Evolutionary conservation across 1,140 invertebrate genomes (phyloP).

Genomic region (Heterodera schachtii): DNA sequence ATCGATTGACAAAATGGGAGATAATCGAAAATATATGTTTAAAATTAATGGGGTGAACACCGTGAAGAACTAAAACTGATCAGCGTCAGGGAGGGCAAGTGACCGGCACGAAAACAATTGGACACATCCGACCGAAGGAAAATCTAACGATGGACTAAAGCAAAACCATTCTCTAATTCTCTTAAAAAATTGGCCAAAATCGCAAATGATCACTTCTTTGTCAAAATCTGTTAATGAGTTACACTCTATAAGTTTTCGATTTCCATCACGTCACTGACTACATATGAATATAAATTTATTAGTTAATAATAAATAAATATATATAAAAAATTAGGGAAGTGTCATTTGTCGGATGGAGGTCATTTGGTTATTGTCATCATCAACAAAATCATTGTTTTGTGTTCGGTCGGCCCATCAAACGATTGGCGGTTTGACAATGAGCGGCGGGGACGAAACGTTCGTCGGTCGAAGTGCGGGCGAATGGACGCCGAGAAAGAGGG

Average conservation of each 20-base stretch:
- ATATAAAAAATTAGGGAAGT: too few relatives aligned
- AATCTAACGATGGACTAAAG: not conserved
- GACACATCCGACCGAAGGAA: not conserved
- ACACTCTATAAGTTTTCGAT: too few relatives aligned
- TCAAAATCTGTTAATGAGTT: too few relatives aligned
- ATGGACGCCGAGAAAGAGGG: not conserved
- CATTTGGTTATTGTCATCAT: too few relatives aligned
- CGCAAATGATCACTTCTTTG: too few relatives aligned
- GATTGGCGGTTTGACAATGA: not conserved
- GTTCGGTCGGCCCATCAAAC: not conserved
- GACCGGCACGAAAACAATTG: not conserved
- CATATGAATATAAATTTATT: too few relatives aligned
- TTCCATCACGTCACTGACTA: too few relatives aligned
- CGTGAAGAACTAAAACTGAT: not conserved
- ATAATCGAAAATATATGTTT: not conserved
- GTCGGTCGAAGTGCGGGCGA: not conserved
- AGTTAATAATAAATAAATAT: too few relatives aligned
- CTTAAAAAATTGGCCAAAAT: too few relatives aligned
- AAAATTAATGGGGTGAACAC: not conserved
- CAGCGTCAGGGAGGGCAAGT: not conserved
- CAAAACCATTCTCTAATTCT: too few relatives aligned
- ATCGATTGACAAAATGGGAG: not conserved
- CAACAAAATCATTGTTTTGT: not conserved
- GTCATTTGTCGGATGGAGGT: too few relatives aligned
- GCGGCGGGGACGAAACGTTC: not conserved